These are phyloP conservation scores for Puffinus mauretanicus DNA, from an alignment of 2,113 vertebrate species.

Conservation along the genomic window DNA sequence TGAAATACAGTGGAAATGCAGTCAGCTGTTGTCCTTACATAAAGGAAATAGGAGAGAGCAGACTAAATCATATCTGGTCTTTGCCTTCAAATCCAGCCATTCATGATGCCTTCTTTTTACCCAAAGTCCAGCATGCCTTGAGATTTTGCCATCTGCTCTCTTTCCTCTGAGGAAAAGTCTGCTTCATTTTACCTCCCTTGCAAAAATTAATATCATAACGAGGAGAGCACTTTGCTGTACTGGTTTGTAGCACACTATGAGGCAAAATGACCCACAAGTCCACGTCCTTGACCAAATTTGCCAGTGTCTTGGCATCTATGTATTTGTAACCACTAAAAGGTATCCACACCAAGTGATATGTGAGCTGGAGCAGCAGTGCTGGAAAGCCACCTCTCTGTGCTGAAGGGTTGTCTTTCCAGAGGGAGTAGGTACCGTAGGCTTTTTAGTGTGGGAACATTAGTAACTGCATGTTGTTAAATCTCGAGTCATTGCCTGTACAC, in stretches of 20 bases:
- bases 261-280: background rate
- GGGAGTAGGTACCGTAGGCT: accelerated
- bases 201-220: background rate
- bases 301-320: background rate
- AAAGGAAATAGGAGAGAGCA: background rate
- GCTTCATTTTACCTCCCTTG: background rate
- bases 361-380: background rate
- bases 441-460: background rate
- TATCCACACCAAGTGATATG: background rate
- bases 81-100: conserved; percentile 1
- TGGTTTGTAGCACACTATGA: background rate
- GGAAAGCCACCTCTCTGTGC: background rate
- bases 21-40: background rate
- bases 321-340: background rate
- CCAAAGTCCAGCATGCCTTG: background rate
- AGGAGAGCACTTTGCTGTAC: background rate
- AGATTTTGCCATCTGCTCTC: background rate
- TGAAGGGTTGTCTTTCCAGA: background rate
- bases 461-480: background rate
- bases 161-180: background rate
- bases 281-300: background rate
- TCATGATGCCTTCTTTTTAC: background rate
- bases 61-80: background rate
- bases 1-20: background rate
- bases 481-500: background rate